phyloP scores from a whole-genome alignment of 2,113 vertebrate genomes.

The Bos javanicus region DNA sequence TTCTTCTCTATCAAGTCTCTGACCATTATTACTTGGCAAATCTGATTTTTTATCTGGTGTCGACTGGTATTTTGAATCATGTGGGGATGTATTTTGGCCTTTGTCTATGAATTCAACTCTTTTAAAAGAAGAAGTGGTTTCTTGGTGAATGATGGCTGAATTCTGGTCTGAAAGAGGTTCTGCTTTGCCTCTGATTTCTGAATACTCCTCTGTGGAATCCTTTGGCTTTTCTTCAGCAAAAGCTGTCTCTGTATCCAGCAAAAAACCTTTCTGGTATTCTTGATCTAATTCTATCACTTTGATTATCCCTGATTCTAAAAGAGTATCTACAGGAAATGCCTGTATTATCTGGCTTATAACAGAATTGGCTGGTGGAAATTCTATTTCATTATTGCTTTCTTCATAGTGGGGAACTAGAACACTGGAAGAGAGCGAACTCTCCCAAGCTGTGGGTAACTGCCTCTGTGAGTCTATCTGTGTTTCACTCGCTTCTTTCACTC shows the following conservation, averaged over 20 bases:
- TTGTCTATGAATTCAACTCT: background rate
- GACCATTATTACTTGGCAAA: background rate
- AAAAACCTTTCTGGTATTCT: background rate
- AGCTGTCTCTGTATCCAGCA: background rate
- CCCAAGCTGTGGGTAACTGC: background rate
- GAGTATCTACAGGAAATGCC: conserved; percentile 44
- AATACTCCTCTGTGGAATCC: background rate
- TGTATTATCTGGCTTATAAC: conserved; percentile 63
- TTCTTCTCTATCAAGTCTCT: conserved; percentile 40
- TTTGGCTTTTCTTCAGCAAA: background rate
- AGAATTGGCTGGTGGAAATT: conserved; percentile 10
- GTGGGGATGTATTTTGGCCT: background rate
- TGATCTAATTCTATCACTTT: conserved; percentile 57
- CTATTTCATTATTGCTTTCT: background rate
- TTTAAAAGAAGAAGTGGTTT: background rate
- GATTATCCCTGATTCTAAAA: conserved; percentile 61
- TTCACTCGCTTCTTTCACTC: background rate
- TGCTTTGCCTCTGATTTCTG: background rate
- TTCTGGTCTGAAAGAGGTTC: conserved; percentile 2
- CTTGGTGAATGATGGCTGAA: background rate
- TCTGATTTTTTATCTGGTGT: background rate
- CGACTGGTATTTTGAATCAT: conserved; percentile 4
- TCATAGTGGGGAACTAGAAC: background rate
- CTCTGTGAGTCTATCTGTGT: background rate
- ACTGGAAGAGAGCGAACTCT: background rate